Percentiles rank a stretch among this genome's conserved stretches.
These are phyloP conservation scores for Pemphigus obesinymphae DNA, from an alignment of 1,140 invertebrate species.

Conservation along the genomic window DNA sequence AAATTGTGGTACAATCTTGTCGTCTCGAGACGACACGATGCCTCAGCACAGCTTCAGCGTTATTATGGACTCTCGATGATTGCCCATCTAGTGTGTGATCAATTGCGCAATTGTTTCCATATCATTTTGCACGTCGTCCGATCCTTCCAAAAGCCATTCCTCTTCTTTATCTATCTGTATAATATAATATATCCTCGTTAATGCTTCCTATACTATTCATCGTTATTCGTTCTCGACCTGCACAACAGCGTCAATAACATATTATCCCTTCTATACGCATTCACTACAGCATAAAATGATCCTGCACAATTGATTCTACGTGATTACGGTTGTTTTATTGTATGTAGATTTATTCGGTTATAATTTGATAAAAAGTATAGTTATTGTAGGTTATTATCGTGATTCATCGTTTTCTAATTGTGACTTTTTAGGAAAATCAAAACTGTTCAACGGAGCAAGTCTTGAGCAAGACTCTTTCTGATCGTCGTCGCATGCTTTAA, in stretches of 20 bases:
- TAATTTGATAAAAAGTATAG: neutral
- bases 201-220: neutral
- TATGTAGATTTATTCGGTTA: neutral
- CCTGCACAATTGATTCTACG: neutral
- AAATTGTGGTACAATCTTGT: constrained; percentile 24
- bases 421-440: too few species aligned
- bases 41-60: neutral
- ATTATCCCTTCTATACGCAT: neutral
- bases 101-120: constrained; percentile 25
- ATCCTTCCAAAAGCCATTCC: constrained; percentile 19
- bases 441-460: too few species aligned
- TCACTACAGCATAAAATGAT: neutral
- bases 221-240: neutral
- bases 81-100: constrained; percentile 2
- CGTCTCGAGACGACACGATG: constrained; percentile 3
- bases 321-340: neutral
- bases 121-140: constrained; percentile 1
- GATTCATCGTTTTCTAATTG: too few species aligned
- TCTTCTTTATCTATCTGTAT: neutral
- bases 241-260: neutral
- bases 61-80: constrained; percentile 6
- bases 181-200: constrained; percentile 26
- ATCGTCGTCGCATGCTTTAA: too few species aligned
- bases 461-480: too few species aligned
- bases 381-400: too few species aligned